These are phyloP conservation scores for Sphaerodactylus townsendi DNA, from an alignment of 2,113 vertebrate genomes.

Conservation along the genomic window DNA sequence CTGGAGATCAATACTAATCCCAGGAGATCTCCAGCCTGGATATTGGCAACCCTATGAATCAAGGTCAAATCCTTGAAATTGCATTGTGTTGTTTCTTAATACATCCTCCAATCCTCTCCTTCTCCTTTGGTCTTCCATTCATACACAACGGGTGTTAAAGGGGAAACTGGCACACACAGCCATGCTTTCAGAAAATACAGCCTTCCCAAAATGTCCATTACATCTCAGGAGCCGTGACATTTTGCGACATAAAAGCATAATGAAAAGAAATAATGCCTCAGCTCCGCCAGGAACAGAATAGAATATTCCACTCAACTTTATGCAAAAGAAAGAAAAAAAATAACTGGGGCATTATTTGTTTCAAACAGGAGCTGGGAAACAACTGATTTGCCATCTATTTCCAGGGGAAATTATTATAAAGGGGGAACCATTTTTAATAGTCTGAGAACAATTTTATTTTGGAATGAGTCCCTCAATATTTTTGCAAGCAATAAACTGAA, in stretches of 20 bases:
- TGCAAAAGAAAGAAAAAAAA: slow-evolving; percentile 75
- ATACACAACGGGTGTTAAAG: slow-evolving; percentile 66
- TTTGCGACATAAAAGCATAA: slow-evolving; percentile 77
- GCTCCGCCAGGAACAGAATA: slow-evolving; percentile 74
- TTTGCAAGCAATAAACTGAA: slow-evolving; percentile 52
- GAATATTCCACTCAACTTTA: slow-evolving; percentile 81
- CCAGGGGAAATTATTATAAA: slow-evolving; percentile 59
- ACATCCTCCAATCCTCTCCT: neutral
- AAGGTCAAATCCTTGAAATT: neutral
- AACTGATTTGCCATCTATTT: slow-evolving; percentile 79
- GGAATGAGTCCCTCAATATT: slow-evolving; percentile 67
- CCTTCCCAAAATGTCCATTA: slow-evolving; percentile 74
- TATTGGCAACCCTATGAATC: no score
- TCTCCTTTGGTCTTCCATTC: slow-evolving; percentile 69
- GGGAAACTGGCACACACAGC: slow-evolving; percentile 67
- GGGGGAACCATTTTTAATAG: slow-evolving; percentile 72
- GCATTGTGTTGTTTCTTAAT: neutral
- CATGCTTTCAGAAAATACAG: slow-evolving; percentile 54
- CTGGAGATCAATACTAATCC: no score
- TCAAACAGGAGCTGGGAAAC: slow-evolving; percentile 79
- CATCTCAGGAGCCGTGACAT: slow-evolving; percentile 65
- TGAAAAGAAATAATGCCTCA: slow-evolving; percentile 77
- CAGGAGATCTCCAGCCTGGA: no score
- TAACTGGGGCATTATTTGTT: slow-evolving; percentile 79
- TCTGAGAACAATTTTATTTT: slow-evolving; percentile 79